Conservation (phyloP, 1,140 invertebrate species). For the Drosophila melanogaster region Release_6_plus_ISO1_MT NT_033777.3:13592001-13592500, state of each 20-base stretch:
- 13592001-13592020: conserved; percentile 81
- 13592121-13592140: conserved; percentile 78
- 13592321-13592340: conserved; percentile 51
- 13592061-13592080: conserved; percentile 3
- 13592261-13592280: conserved; percentile 30
- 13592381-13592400: conserved; percentile 46
- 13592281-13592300: conserved; percentile 70
- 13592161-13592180: conserved; percentile 31
- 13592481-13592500: conserved; percentile 25
- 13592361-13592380: conserved; percentile 39
- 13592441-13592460: conserved; percentile 62
- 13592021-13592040: conserved; percentile 81
- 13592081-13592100: conserved; percentile 23
- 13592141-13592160: conserved; percentile 45
- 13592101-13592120: conserved; percentile 65
- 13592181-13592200: conserved; percentile 53
- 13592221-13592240: conserved; percentile 16
- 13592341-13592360: conserved; percentile 3
- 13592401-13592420: conserved; percentile 31
- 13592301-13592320: conserved; percentile 66
- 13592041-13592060: conserved; percentile 78
- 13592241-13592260: background rate
- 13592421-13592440: conserved; percentile 33
- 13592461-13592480: conserved; percentile 16
- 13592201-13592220: conserved; percentile 78